Evolutionary conservation across 2,113 vertebrate species (phyloP), one percentile per base, ranked within the genome.

Genomic region (Hippocampus abdominalis): DNA sequence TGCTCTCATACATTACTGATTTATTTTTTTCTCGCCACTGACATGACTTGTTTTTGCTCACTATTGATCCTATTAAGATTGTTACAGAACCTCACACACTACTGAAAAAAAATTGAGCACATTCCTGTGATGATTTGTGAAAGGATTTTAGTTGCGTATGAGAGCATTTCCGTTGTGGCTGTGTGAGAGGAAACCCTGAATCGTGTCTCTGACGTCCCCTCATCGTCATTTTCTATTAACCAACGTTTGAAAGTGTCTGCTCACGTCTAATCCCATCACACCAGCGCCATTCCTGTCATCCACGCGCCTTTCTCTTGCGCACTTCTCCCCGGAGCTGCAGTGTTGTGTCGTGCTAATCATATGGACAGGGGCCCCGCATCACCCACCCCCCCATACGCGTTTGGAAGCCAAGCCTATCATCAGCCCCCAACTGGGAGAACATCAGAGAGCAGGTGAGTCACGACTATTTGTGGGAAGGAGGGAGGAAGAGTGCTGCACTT

Each of bases 401-500:
- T 76, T 68, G 44, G 68, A 79, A 87, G 76, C 59, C 70, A 54
- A 72, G 60, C 66, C 72, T 66, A 75, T 82, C 86, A 71, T 82
- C 82, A 73, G 77, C 64, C 79, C 72, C 75, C 87, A 68, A 42
- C 80, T 81, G 76, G 76, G 81, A 86, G 76, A 80, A 86, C 84
- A 89, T 85, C 79, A 86, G 77, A 83, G 84, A 89, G 85, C 86
- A 90, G 89, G 87, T 90, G 89, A 90, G 88, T 90, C 89, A 89
- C 83, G 40, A 42, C 74, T 78, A 72, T 4, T 32, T 32, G 74
- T 78, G 75, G 71, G 77, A 77, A 77, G 57, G 74, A 54, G 73
- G 18, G 77, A 60, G 75, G 81, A 67, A 54, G 74, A 21, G 75
- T 71, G 64, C 49, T 40, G 70, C 51, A 20, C 72, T 67, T 74